Evolutionary conservation across 2,888 invertebrate genomes (phyloP), one percentile per base, ranked within the genome.

Genomic region (Anarsia innoxiella): DNA sequence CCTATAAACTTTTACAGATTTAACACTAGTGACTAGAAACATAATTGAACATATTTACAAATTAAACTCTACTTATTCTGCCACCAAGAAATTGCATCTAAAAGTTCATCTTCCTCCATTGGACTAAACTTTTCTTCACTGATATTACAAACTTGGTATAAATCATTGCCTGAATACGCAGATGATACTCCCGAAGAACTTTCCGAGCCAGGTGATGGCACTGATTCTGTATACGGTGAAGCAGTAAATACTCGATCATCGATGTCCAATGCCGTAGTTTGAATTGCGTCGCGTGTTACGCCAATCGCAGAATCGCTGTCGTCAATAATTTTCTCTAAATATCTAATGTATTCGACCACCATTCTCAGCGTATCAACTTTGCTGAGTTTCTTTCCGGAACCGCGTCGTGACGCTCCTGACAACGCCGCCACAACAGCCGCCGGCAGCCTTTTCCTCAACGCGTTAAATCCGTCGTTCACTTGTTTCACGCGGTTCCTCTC

Each of bases 401-500:
- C 92, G 30, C 93, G 87, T 0, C 91, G 89, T 0, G 89, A 87
- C n/a, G 85, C 85, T 11, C 88, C 88, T 23, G 71, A 83, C 36
- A 92, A 63, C 0, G 91, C 89, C 34, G 91, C 89, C 9, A 93
- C 90, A 4, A 94, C 89, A n/a, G 89, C 88, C 36, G 91, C 88
- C 0, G 96, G 96, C 49, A 96, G 89, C 64, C 95, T 93, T 56
- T 94, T 93, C 36, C 95, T 87, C 25, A 96, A 77, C 30, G 93
- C 94, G 39, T 93, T 93, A 65, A 96, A 96, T 44, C 96, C 95
- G 63, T 95, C 94, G 80, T 96, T 95, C 65, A 96, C 95, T 88
- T 96, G 95, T 77, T 96, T 95, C 42, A 97, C 97, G 44, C 97
- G 90, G 68, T 97, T 97, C 50, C 97, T 87, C 75, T 97, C 97